These are phyloP conservation scores for Rhinoraja longicauda DNA, from an alignment of 2,797 vertebrate genomes.

Conservation along the genomic window DNA sequence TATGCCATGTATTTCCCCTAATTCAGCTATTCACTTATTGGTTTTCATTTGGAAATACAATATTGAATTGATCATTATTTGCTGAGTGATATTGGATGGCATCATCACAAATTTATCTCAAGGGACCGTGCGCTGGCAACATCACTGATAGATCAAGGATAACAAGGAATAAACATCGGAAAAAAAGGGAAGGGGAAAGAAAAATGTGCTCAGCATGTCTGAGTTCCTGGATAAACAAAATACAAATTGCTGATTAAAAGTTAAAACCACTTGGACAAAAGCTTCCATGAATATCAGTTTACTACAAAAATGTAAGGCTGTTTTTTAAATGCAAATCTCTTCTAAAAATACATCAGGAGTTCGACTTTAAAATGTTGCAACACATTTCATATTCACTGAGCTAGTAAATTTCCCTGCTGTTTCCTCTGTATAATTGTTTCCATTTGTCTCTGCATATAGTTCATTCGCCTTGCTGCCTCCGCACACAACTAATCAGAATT, in stretches of 20 bases:
- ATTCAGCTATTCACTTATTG: background rate
- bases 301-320: background rate
- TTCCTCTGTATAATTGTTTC: conserved; percentile 34
- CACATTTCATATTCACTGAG: background rate
- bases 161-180: too few species aligned
- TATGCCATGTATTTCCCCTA: background rate
- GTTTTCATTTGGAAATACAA: background rate
- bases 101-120: background rate
- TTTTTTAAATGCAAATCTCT: background rate
- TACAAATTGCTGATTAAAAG: background rate
- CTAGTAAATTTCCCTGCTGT: background rate
- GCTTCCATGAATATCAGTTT: background rate
- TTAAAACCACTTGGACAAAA: background rate
- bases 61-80: background rate
- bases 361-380: background rate
- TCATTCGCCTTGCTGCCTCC: conserved; percentile 10
- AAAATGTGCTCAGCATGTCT: conserved; percentile 1
- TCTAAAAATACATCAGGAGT: too few species aligned
- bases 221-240: background rate
- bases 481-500: background rate
- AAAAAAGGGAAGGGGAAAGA: background rate
- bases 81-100: background rate
- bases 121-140: background rate
- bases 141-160: background rate
- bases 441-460: conserved; percentile 36